Percentiles rank a stretch among this genome's conserved stretches.
Evolutionary conservation across 2,113 vertebrate genomes (phyloP).

Genomic region (Clarias macrocephalus): DNA sequence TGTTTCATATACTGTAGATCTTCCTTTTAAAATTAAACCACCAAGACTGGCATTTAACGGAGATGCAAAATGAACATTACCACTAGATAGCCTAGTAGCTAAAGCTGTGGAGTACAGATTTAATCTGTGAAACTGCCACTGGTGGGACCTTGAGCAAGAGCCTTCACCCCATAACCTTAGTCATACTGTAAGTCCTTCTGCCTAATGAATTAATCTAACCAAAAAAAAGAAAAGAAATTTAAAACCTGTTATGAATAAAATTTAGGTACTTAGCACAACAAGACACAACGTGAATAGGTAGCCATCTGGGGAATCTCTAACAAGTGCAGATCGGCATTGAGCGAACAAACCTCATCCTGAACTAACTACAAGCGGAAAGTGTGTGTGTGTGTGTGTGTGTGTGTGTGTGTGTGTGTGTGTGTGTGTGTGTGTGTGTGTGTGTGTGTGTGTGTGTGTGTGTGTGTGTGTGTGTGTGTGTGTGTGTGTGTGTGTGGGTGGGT

Average conservation of each 20-base stretch:
- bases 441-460: not conserved
- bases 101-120: not conserved
- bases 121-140: not conserved
- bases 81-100: not conserved
- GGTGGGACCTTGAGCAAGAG: not conserved
- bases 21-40: not conserved
- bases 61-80: not conserved
- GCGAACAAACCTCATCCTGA: not conserved
- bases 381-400: not conserved
- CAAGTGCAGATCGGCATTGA: constrained; percentile 13
- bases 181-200: not conserved
- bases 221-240: not conserved
- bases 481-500: not conserved
- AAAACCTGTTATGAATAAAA: constrained; percentile 15
- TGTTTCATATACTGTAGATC: not conserved
- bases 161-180: not conserved
- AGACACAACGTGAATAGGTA: constrained; percentile 33
- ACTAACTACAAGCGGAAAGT: not conserved
- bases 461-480: not conserved
- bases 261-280: constrained; percentile 4
- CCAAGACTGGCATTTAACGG: not conserved
- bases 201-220: not conserved
- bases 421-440: not conserved
- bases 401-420: not conserved
- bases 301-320: constrained; percentile 45